Conservation (phyloP, 2,797 vertebrate species). For the Ibycter americanus region DNA sequence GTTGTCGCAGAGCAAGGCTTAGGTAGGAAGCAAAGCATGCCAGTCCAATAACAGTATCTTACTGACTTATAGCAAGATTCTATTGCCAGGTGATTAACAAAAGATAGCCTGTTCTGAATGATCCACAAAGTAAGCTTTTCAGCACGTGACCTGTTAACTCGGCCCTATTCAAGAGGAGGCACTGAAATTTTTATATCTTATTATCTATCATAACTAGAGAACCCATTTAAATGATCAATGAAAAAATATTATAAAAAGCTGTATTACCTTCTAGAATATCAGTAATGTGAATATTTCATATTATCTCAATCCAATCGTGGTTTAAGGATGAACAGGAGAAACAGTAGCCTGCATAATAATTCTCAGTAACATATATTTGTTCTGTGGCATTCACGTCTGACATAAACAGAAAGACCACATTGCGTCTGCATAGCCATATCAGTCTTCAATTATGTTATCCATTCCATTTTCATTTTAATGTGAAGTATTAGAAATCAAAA, state of each 20-base stretch:
- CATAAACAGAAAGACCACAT: background rate
- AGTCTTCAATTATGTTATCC: background rate
- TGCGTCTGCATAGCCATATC: background rate
- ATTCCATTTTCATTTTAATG: background rate
- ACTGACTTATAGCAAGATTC: background rate
- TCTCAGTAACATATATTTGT: background rate
- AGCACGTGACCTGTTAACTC: background rate
- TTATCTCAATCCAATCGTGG: background rate
- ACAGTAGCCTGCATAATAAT: background rate
- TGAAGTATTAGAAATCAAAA: background rate
- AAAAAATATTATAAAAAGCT: background rate
- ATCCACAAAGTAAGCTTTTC: slow-evolving; percentile 47
- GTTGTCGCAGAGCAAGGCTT: background rate
- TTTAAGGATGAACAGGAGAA: background rate
- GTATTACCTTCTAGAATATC: background rate
- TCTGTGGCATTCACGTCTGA: background rate
- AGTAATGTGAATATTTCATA: background rate
- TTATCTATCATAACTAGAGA: background rate
- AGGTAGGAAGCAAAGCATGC: slow-evolving; percentile 30
- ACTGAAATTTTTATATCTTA: background rate
- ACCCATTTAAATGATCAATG: background rate
- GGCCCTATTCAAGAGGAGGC: background rate
- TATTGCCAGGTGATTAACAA: background rate
- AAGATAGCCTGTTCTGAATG: background rate
- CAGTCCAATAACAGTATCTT: background rate